Evolutionary conservation across 2,888 invertebrate species (phyloP).

Genomic region (Drosophila merina): DNA sequence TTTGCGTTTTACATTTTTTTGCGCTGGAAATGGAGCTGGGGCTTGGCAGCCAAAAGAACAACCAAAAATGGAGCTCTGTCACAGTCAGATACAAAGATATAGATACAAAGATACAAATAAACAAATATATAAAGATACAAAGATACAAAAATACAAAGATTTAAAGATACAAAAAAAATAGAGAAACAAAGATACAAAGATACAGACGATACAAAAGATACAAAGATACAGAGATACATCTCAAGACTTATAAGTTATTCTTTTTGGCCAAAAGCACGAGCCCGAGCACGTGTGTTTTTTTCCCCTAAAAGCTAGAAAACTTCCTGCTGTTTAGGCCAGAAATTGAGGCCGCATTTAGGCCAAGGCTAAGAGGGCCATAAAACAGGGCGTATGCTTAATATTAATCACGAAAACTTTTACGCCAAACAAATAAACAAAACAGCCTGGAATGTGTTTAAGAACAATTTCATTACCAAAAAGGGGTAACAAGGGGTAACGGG

Average conservation of each 20-base stretch:
- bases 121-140: constrained; percentile 17
- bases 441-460: not conserved
- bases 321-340: constrained; percentile 12
- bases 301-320: constrained; percentile 3
- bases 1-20: constrained; percentile 55
- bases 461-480: constrained; percentile 33
- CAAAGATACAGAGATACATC: constrained; percentile 21
- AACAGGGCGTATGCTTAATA: constrained; percentile 39
- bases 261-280: constrained; percentile 13
- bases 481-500: constrained; percentile 16
- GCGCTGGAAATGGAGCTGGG: constrained; percentile 53
- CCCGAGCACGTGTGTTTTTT: constrained; percentile 5
- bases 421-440: constrained; percentile 17
- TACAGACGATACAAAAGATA: not conserved
- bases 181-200: constrained; percentile 16
- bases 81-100: constrained; percentile 14
- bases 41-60: constrained; percentile 49
- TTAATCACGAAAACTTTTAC: constrained; percentile 23
- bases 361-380: constrained; percentile 21
- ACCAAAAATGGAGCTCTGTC: not conserved
- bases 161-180: constrained; percentile 7
- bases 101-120: constrained; percentile 10
- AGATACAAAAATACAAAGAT: constrained; percentile 1
- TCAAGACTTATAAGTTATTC: constrained; percentile 30
- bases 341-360: constrained; percentile 24